phyloP scores from a whole-genome alignment of 2,797 vertebrate species.

The Acipenser ruthenus region DNA sequence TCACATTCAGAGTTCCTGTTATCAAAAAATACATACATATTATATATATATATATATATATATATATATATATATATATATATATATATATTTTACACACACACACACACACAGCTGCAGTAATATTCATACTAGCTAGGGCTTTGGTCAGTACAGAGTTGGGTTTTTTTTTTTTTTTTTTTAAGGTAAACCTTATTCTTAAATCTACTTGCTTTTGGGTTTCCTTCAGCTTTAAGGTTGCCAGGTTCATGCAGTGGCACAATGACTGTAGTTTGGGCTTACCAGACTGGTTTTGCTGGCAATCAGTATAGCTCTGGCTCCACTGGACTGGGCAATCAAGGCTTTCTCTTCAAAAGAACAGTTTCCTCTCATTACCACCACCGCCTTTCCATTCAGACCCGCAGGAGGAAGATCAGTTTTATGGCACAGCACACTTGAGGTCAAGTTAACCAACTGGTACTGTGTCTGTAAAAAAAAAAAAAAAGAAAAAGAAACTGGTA shows the following conservation, averaged over 20 bases:
- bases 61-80: too few relatives aligned
- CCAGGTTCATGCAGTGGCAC: too few relatives aligned
- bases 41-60: too few relatives aligned
- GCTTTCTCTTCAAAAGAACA: slow-evolving; percentile 77
- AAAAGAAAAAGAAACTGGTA: background rate
- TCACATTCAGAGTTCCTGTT: too few relatives aligned
- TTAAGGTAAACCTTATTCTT: too few relatives aligned
- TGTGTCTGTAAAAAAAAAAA: slow-evolving; percentile 47
- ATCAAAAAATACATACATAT: too few relatives aligned
- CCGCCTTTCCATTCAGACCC: slow-evolving; percentile 54
- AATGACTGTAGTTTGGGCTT: slow-evolving; percentile 10
- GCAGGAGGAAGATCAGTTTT: slow-evolving; percentile 45
- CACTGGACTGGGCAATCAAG: slow-evolving; percentile 59
- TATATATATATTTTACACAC: background rate
- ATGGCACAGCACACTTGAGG: slow-evolving; percentile 61
- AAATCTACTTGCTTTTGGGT: too few relatives aligned
- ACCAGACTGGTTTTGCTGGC: slow-evolving; percentile 57
- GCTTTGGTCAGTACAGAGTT: too few relatives aligned
- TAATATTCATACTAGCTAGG: too few relatives aligned
- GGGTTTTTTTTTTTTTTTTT: too few relatives aligned
- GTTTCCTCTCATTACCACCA: slow-evolving; percentile 70
- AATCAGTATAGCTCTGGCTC: slow-evolving; percentile 71
- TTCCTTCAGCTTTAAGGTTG: too few relatives aligned
- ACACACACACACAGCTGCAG: background rate
- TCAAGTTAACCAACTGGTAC: slow-evolving; percentile 63